Conservation (phyloP, 2,888 invertebrate genomes). For the Crepidodera aurea region DNA sequence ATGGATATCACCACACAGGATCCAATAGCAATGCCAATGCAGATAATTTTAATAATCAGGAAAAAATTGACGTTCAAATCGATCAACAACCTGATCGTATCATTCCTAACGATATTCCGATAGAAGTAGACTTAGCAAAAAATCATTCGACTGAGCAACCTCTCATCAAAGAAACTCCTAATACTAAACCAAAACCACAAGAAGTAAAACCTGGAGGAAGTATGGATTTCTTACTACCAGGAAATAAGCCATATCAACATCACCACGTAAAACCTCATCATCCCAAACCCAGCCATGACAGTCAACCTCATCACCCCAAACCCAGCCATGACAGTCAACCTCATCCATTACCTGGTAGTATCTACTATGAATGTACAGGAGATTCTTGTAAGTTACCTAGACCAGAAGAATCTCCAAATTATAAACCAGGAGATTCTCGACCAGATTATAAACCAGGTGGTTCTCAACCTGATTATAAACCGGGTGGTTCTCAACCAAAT, state of each 20-base stretch:
- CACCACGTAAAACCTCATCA: constrained; percentile 3
- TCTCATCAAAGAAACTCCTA: neutral
- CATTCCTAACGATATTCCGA: neutral
- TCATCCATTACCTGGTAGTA: neutral
- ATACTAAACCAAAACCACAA: neutral
- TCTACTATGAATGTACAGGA: neutral
- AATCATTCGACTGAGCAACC: neutral
- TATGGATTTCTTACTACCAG: constrained; percentile 19
- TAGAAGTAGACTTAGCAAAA: neutral
- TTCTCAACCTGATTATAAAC: neutral
- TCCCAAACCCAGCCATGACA: neutral
- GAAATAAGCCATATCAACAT: constrained; percentile 19
- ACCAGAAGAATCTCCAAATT: neutral
- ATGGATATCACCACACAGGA: neutral
- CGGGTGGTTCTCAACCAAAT: neutral
- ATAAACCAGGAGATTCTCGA: too few species aligned
- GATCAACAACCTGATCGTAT: neutral
- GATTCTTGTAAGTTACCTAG: constrained; percentile 2
- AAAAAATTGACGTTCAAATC: constrained; percentile 2
- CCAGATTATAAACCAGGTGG: neutral
- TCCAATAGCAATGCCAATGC: constrained; percentile 6
- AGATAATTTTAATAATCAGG: neutral
- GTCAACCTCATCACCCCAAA: neutral
- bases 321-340: neutral
- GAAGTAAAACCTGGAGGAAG: neutral